Evolutionary conservation across 2,888 invertebrate genomes (phyloP).

Genomic region (Notodonta dromedarius): DNA sequence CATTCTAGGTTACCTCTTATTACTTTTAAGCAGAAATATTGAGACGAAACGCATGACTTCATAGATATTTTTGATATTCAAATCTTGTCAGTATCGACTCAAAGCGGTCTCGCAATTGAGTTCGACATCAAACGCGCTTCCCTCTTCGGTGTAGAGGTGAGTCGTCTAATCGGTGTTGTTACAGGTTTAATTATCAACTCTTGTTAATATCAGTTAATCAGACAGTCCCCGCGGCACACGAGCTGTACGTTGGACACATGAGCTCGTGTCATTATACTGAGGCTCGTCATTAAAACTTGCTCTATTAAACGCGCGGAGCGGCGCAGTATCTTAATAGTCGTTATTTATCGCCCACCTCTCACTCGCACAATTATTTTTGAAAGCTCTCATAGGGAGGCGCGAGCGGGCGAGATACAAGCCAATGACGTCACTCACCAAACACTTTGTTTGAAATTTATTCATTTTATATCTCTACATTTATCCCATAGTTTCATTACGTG

Average conservation of each 20-base stretch:
- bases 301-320: constrained; percentile 8
- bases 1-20: background rate
- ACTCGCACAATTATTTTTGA: constrained; percentile 18
- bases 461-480: background rate
- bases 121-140: background rate
- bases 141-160: background rate
- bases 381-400: constrained; percentile 8
- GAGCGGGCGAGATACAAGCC: constrained; percentile 8
- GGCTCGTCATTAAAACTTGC: constrained; percentile 19
- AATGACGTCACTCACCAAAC: background rate
- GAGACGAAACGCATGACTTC: background rate
- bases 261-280: constrained; percentile 9
- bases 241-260: constrained; percentile 9
- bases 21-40: background rate
- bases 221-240: constrained; percentile 8
- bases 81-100: background rate
- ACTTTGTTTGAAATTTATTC: background rate
- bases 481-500: background rate
- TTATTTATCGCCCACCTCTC: constrained; percentile 1
- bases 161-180: constrained; percentile 16
- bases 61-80: background rate
- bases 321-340: constrained; percentile 7
- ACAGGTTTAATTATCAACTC: constrained; percentile 22
- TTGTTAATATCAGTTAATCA: constrained; percentile 24
- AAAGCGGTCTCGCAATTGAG: background rate